These are phyloP conservation scores for Achlya flavicornis DNA, from an alignment of 2,888 invertebrate genomes.

Conservation along the genomic window DNA sequence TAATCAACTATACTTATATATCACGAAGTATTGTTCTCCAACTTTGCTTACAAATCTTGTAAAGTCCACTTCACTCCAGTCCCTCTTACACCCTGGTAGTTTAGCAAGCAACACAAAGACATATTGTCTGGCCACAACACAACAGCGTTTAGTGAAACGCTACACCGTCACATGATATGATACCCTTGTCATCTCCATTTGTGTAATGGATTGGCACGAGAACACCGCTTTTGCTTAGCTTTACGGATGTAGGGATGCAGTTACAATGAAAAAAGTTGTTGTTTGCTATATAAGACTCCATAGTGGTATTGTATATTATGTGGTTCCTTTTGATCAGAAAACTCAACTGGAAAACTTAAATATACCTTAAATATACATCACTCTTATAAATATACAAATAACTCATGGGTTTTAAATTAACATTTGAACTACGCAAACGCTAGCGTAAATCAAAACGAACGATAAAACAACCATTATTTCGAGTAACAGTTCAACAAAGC, in stretches of 20 bases:
- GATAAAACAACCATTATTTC: not conserved
- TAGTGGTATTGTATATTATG: no score
- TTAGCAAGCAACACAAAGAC: not conserved
- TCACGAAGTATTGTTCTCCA: no score
- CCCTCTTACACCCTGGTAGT: not conserved
- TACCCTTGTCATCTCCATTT: conserved; percentile 4
- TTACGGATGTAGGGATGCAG: not conserved
- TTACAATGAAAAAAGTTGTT: not conserved
- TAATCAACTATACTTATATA: no score
- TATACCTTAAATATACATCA: not conserved
- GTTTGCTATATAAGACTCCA: not conserved
- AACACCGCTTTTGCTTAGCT: not conserved
- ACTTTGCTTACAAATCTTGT: no score
- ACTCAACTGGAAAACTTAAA: no score
- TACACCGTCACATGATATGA: conserved; percentile 6
- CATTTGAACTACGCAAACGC: not conserved
- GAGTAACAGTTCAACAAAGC: not conserved
- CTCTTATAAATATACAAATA: not conserved
- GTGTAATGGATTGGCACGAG: conserved; percentile 3
- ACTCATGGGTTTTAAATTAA: not conserved
- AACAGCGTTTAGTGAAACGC: not conserved
- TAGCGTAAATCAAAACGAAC: conserved; percentile 5
- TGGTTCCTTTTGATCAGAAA: not conserved
- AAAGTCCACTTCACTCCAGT: not conserved
- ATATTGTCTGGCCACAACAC: not conserved